Conservation (phyloP, 2,113 vertebrate genomes). For the Nothoprocta pentlandii region DNA sequence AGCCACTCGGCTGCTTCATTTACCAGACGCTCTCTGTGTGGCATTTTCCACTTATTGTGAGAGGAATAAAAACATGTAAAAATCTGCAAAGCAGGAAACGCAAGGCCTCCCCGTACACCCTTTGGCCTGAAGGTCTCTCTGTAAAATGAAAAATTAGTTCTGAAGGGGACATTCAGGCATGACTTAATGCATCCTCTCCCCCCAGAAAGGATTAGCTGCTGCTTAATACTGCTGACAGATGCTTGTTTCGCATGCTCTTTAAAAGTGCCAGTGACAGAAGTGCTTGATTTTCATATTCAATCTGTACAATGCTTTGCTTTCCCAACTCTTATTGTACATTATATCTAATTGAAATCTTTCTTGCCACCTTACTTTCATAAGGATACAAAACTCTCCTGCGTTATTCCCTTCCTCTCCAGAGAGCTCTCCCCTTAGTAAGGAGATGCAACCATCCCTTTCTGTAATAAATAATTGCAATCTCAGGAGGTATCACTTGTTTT, state of each 20-base stretch:
- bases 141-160: constrained; percentile 6
- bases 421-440: neutral
- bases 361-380: neutral
- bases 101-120: neutral
- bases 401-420: neutral
- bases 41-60: neutral
- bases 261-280: neutral
- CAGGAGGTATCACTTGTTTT: neutral
- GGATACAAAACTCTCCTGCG: neutral
- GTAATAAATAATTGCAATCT: neutral
- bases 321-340: neutral
- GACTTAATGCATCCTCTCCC: neutral
- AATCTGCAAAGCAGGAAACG: neutral
- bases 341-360: neutral
- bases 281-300: neutral
- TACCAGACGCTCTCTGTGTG: neutral
- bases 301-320: neutral
- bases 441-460: neutral
- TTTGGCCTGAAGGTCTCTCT: neutral
- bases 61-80: neutral
- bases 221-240: neutral
- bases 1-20: neutral
- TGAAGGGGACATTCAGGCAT: neutral
- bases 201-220: neutral
- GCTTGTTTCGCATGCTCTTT: neutral